These are phyloP conservation scores for Melanotus villosus DNA, from an alignment of 2,888 invertebrate species.

Conservation along the genomic window DNA sequence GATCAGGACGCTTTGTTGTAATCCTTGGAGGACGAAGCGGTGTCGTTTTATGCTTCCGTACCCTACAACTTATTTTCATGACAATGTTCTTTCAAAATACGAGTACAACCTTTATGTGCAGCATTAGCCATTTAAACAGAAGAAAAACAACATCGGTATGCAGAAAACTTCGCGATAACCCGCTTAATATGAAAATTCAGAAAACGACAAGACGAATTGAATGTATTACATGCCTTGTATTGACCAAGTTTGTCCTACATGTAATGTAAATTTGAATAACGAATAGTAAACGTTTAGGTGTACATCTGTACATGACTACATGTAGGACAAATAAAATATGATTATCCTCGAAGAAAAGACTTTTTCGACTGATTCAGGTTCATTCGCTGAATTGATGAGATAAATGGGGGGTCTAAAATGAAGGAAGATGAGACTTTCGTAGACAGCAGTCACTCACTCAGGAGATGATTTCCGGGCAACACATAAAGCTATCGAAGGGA, in stretches of 20 bases:
- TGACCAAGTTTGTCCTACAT: too few relatives aligned
- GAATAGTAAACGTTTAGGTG: too few relatives aligned
- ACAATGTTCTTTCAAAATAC: conserved; percentile 25
- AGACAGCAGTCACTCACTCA: conserved; percentile 17
- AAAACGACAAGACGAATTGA: too few relatives aligned
- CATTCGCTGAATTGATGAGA: background rate
- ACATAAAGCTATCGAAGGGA: background rate
- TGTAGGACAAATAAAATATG: too few relatives aligned
- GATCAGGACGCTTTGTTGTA: conserved; percentile 41
- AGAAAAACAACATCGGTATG: too few relatives aligned
- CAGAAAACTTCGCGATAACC: too few relatives aligned
- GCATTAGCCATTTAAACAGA: conserved; percentile 5
- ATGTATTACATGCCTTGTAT: too few relatives aligned
- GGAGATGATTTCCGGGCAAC: conserved; percentile 11
- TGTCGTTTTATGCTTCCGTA: conserved; percentile 33
- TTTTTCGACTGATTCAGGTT: background rate
- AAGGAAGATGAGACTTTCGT: background rate
- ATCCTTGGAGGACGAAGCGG: conserved; percentile 35
- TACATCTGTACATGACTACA: too few relatives aligned
- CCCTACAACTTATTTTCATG: conserved; percentile 26
- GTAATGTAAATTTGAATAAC: too few relatives aligned
- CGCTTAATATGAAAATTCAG: too few relatives aligned
- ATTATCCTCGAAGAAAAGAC: background rate
- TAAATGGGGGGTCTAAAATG: background rate
- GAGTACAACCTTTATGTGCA: conserved; percentile 5